Base-by-base conservation (phyloP, 2,113 vertebrate genomes). In the Phodopus roborovskii region DNA sequence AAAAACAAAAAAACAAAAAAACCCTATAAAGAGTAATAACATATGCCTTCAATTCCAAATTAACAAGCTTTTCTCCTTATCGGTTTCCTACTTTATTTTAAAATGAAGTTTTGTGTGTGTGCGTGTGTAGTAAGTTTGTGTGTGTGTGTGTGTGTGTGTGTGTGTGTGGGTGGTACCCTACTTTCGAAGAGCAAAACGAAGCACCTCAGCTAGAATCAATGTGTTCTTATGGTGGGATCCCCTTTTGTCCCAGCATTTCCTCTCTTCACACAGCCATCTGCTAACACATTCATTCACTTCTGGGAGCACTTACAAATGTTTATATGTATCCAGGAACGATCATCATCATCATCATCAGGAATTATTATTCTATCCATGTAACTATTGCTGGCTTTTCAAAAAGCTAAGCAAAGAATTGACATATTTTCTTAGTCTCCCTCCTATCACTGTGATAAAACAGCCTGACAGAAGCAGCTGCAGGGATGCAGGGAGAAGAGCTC, bases 161-260 rank as follows among this genome's bases (percentile, higher is more conserved):
- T 36, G 17, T 9, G 16, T 9, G 48, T n/a, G n/a, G 19, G 22
- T 81, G 33, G 53, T 2, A n/a, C 68, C 13, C n/a, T 53, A 64
- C 74, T 82, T 82, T 58, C 79, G 58, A 82, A 84, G 90, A 85
- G 10, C 36, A n/a, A 91, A 94, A 66, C 45, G n/a, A 83, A 92
- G n/a, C 30, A 22, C 33, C 87, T 16, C 53, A 88, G 88, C 62
- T 26, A 88, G 90, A 93, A 90, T 53, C 13, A 62, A 26, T 45
- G 2, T 85, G 77, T 60, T 36, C 66, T 30, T 81, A 62, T 71
- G 17, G 7, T 20, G 36, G 36, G 70, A 88, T 5, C 56, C 28
- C 28, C 42, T 60, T 9, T 24, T 53, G 20, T 58, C 62, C 45
- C 73, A 45, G 39, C 24, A 68, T 95, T 74, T 82, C 15, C 45